These are phyloP conservation scores for Colinus virginianus DNA, from an alignment of 2,113 vertebrate species.

Conservation along the genomic window DNA sequence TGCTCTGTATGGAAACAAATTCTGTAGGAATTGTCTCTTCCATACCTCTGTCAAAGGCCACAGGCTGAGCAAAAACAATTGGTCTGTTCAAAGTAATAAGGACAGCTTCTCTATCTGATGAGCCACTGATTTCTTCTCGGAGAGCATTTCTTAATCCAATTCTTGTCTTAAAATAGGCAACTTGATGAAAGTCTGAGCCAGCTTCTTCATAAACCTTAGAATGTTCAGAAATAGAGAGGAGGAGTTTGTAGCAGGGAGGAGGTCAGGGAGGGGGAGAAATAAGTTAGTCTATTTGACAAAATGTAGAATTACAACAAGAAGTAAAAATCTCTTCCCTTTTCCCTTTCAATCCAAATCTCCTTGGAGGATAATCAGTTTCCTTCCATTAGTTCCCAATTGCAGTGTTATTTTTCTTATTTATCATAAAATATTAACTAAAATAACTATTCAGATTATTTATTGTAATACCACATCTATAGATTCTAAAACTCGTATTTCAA, in stretches of 20 bases:
- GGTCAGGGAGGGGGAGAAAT: background rate
- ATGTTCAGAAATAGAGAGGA: background rate
- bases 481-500: background rate
- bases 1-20: background rate
- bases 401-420: background rate
- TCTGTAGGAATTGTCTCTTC: background rate
- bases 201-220: constrained; percentile 97
- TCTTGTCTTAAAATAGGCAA: constrained; percentile 97
- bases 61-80: constrained; percentile 96
- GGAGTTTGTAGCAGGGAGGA: background rate
- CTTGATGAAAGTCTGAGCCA: constrained; percentile 98
- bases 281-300: background rate
- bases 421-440: background rate
- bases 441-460: background rate
- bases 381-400: background rate
- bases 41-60: constrained; percentile 97
- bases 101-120: constrained; percentile 95
- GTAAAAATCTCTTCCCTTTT: background rate
- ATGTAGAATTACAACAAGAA: background rate
- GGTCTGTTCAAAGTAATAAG: constrained; percentile 97
- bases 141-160: constrained; percentile 96
- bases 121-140: constrained; percentile 95
- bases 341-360: background rate
- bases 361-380: background rate
- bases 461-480: background rate